Percentiles rank a stretch among this genome's conserved stretches.
Evolutionary conservation across 2,113 vertebrate genomes (phyloP).

Genomic region (Brachyistius frenatus): DNA sequence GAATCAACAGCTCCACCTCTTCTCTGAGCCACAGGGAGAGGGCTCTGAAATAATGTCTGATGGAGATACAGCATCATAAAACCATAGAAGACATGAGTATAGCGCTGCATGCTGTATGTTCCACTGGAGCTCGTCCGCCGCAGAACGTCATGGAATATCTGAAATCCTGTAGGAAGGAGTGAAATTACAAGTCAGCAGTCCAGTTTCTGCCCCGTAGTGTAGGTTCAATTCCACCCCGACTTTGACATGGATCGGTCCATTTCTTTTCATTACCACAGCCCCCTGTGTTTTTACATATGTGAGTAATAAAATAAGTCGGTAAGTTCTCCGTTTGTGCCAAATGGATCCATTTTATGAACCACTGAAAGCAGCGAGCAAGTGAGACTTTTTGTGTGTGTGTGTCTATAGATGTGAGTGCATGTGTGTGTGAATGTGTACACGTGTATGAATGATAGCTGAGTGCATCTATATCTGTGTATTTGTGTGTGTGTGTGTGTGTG

Average conservation of each 20-base stretch:
- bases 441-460: not conserved
- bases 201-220: not conserved
- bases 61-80: constrained; percentile 36
- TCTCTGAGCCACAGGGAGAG: constrained; percentile 15
- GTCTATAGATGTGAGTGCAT: not conserved
- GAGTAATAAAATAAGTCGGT: constrained; percentile 67
- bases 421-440: not conserved
- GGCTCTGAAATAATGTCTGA: constrained; percentile 59
- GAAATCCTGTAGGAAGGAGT: not conserved
- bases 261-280: constrained; percentile 33
- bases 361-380: constrained; percentile 24
- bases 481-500: constrained; percentile 12
- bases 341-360: constrained; percentile 49
- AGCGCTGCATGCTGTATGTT: constrained; percentile 13
- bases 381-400: constrained; percentile 16
- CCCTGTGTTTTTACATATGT: constrained; percentile 64
- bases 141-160: constrained; percentile 39
- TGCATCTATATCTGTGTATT: too few relatives aligned
- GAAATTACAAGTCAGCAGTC: constrained; percentile 27
- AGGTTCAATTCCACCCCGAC: constrained; percentile 17
- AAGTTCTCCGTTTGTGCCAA: constrained; percentile 53
- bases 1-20: constrained; percentile 67
- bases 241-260: constrained; percentile 31
- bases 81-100: constrained; percentile 19
- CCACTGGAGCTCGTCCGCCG: constrained; percentile 5